Evolutionary conservation across 2,113 vertebrate species (phyloP), one percentile per base, ranked within the genome.

Genomic region (Epinephelus cyanopodus): DNA sequence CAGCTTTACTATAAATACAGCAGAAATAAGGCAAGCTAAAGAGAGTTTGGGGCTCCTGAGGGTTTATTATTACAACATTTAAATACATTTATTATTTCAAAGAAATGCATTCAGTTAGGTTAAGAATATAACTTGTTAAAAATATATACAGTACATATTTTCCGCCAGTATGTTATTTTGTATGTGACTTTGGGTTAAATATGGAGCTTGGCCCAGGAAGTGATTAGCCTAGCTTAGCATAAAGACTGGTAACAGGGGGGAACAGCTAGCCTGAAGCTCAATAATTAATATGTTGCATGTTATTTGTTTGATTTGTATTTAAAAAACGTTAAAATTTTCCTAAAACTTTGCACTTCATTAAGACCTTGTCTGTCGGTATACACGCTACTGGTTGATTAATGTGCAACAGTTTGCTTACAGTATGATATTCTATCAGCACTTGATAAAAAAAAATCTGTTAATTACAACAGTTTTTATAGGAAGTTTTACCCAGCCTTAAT

Each of bases 1-100:
- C 42, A 50, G 25, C 17, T 67, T 50, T 29, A 11, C 17, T 71
- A 58, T 61, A 75, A 83, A 83, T 47, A 65, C 18, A 11, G 23
- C 47, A 4, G 29, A 50, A 23, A 48, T 60, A 39, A 25, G 27
- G 5, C 53, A 69, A 72, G 48, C 66, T 58, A n/a, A 18, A 57
- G 5, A 25, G 5, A 42, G 57, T 33, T 37, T 37, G 33, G 27
- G 33, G 33, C 33, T 47, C 45, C 17, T 37, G 21, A 53, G 39
- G 27, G 27, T 29, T 29, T 60, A 8, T 47, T 11, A 68, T 19
- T 25, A 19, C 14, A 65, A 37, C 37, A 69, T 57, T 67, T 61
- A 67, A 29, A 77, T 15, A 72, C 5, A 58, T 54, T 42, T 5
- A 37, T 19, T 50, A 27, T 25, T 65, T 70, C 14, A 61, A 61